Evolutionary conservation across 2,797 vertebrate genomes (phyloP).

Genomic region (Tangara arthus): DNA sequence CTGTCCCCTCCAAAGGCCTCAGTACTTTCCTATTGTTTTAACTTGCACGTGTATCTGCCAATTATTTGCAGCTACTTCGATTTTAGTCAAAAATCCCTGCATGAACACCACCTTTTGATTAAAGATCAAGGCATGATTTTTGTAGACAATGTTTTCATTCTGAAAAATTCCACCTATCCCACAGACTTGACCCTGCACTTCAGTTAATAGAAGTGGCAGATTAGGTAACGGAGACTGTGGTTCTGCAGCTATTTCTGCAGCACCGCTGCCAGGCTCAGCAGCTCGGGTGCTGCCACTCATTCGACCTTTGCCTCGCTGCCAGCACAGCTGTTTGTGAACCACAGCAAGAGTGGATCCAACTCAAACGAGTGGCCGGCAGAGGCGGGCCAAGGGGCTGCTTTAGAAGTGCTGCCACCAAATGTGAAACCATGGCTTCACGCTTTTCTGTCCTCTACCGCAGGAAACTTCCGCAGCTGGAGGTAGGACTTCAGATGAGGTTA

Average conservation of each 20-base stretch:
- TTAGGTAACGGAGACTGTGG: conserved; percentile 46
- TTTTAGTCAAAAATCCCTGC: background rate
- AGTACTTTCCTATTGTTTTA: background rate
- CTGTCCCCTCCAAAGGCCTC: background rate
- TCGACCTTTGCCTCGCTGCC: conserved; percentile 34
- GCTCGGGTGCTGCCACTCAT: conserved; percentile 41
- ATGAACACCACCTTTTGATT: background rate
- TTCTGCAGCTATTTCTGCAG: conserved; percentile 55
- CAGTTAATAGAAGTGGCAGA: conserved; percentile 17
- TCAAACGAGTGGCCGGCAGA: background rate
- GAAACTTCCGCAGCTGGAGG: rapidly evolving
- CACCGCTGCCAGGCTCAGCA: conserved; percentile 18
- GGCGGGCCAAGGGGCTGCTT: background rate
- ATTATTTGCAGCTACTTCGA: background rate
- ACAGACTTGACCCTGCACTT: background rate
- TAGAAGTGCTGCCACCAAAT: background rate
- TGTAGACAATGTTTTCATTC: background rate
- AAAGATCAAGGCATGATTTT: background rate
- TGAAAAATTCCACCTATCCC: conserved; percentile 33
- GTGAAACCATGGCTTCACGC: background rate
- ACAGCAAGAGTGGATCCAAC: background rate
- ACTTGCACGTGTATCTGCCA: background rate
- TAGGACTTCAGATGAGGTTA: background rate
- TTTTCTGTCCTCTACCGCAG: background rate
- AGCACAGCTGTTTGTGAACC: conserved; percentile 51